Percentiles rank a stretch among this genome's conserved stretches.
phyloP scores from a whole-genome alignment of 2,888 invertebrate genomes.

The Erebia ligea region DNA sequence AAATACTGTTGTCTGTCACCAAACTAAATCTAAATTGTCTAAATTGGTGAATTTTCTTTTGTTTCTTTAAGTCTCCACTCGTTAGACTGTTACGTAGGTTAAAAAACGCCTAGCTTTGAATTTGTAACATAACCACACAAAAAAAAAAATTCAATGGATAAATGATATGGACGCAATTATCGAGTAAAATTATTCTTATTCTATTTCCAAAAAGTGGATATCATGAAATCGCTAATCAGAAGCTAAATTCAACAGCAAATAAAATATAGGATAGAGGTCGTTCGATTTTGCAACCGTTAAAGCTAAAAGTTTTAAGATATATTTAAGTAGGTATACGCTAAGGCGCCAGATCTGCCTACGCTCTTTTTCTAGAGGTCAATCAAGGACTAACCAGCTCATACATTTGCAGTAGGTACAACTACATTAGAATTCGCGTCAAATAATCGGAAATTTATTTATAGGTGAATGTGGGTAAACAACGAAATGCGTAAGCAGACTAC shows the following conservation, averaged over 20 bases:
- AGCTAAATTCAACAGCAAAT: background rate
- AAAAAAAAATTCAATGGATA: no score
- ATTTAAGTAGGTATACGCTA: slow-evolving; percentile 50
- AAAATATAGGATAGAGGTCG: background rate
- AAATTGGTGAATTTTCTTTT: no score
- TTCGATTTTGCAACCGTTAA: background rate
- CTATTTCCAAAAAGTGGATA: no score
- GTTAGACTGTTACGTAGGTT: background rate
- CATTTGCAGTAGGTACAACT: slow-evolving; percentile 43
- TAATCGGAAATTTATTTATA: slow-evolving; percentile 15
- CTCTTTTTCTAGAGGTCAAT: slow-evolving; percentile 55
- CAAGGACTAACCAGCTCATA: slow-evolving; percentile 54
- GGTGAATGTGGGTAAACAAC: slow-evolving; percentile 28
- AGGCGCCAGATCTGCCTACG: slow-evolving; percentile 59
- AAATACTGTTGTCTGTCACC: no score
- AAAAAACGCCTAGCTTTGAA: background rate
- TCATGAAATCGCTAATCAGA: no score
- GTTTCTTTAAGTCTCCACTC: no score
- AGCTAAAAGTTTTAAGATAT: background rate
- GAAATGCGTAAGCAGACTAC: slow-evolving; percentile 21
- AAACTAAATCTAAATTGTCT: no score
- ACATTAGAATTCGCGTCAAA: slow-evolving; percentile 11
- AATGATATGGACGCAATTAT: no score
- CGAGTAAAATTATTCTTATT: no score
- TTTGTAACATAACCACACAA: no score